Evolutionary conservation across 2,888 invertebrate genomes (phyloP), one percentile per base, ranked within the genome.

Genomic region (Caenorhabditis becei): DNA sequence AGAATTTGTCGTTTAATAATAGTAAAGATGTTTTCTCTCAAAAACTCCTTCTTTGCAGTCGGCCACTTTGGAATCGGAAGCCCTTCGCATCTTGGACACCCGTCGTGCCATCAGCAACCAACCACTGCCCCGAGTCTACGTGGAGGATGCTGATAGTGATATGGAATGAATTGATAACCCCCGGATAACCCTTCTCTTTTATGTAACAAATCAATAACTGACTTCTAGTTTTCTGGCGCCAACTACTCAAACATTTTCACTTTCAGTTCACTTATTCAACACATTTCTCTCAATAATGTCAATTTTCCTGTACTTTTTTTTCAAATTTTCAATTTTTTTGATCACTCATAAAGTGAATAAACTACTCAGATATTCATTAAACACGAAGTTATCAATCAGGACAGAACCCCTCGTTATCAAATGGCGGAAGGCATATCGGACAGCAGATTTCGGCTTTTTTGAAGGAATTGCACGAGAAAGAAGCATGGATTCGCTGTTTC

Each of bases 31-130:
- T n/a, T n/a, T n/a, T n/a, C n/a, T n/a, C n/a, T n/a, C n/a, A n/a
- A n/a, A n/a, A n/a, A 23, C 8, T 54, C 11, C 18, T 20, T 41
- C 16, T 53, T 63, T 80, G 11, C 54, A 85, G 83, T 82, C 83
- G 2, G 78, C 82, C 16, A 63, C 80, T 2, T 65, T 85, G 18
- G 85, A 85, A 77, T 61, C 77, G 14, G 85, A 85, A 56, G 85
- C 85, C 14, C 72, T 82, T 20, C 79, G 85, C 35, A 81, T 83
- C 51, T 58, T 85, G 51, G 85, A 82, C 49, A 63, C 75, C n/a
- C 70, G 80, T 37, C 63, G 78, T 28, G 78, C 85, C 20, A 75
- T 85, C 66, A 58, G 54, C 49, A 74, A 74, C 28, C 79, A 77
- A 54, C 83, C 75, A 8, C 61, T 85, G 14, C 83, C 84, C 16